Percentiles rank a stretch among this genome's conserved stretches.
Evolutionary conservation across 2,797 vertebrate genomes (phyloP).

Genomic region (Oophaga sylvatica): DNA sequence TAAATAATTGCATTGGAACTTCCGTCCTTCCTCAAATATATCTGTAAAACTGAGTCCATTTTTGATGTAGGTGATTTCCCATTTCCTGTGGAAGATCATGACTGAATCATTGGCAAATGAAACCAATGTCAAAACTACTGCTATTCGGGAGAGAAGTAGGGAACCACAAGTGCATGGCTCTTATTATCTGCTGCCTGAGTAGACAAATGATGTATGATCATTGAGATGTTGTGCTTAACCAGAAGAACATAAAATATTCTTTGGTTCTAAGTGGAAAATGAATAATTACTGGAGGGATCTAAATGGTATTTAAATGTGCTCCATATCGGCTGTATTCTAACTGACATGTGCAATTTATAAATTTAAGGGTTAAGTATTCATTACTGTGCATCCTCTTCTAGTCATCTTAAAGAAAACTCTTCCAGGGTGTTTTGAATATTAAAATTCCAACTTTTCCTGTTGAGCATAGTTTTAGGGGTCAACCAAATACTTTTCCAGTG

Average conservation of each 20-base stretch:
- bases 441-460: background rate
- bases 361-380: background rate
- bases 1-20: conserved; percentile 77
- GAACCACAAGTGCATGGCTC: conserved; percentile 71
- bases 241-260: conserved; percentile 74
- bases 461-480: background rate
- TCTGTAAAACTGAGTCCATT: conserved; percentile 83
- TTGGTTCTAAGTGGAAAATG: conserved; percentile 69
- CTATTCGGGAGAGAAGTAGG: conserved; percentile 63
- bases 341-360: background rate
- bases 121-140: conserved; percentile 74
- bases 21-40: conserved; percentile 79
- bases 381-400: conserved; percentile 1
- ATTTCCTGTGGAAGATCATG: conserved; percentile 79
- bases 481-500: background rate
- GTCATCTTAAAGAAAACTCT: background rate
- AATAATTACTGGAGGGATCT: conserved; percentile 52
- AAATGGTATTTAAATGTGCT: conserved; percentile 39
- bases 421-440: background rate
- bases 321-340: conserved; percentile 32
- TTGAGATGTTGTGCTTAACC: conserved; percentile 65
- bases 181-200: conserved; percentile 70
- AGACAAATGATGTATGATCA: conserved; percentile 74
- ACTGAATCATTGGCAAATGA: conserved; percentile 79
- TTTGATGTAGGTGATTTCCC: conserved; percentile 78